Base-by-base conservation (phyloP, 2,797 vertebrate genomes). In the Falco rusticolus region DNA sequence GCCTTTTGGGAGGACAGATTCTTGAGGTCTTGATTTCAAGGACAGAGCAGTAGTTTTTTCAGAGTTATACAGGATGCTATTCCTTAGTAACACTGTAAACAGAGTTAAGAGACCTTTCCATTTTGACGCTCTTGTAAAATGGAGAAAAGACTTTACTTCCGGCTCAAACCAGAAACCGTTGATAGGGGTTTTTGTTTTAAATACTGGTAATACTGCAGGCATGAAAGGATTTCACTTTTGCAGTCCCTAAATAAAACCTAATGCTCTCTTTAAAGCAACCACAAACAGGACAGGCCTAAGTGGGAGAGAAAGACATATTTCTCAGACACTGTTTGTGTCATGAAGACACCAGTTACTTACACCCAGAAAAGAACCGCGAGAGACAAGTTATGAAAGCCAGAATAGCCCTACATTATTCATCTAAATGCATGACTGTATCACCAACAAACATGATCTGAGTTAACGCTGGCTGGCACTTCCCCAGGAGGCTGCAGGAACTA, bases 11-110 rank as follows among this genome's bases (percentile, higher is more conserved):
- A 87, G 51, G 33, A 59, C 29, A 69, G 41, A 51, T 4, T 48
- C 74, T 79, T 66, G n/a, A 87, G 21, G 25, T 68, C 63, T 76
- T 53, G 41, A 43, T 87, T 93, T 92, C 41, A 89, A 96, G 80
- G 83, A 68, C 45, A 84, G 19, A 51, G 8, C 4, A 47, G 14
- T 16, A 54, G 29, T 9, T 84, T 93, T 76, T 65, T 72, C 37
- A 26, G 29, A 86, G 39, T 59, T 81, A 57, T 31, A 90, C 16
- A 37, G 60, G 16, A 47, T 41, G 47, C 1, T 4, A 33, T 57
- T 68, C 37, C 53, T 84, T 51, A 77, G 16, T 28, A 79, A 50
- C 1, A 0, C 8, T 10, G 20, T 53, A 70, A 77, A 88, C 34
- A 56, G 24, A 74, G 13, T 66, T 31, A 63, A 82, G 26, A 91